Base-by-base conservation (phyloP, 2,888 invertebrate genomes). In the Tenthredo distinguenda region DNA sequence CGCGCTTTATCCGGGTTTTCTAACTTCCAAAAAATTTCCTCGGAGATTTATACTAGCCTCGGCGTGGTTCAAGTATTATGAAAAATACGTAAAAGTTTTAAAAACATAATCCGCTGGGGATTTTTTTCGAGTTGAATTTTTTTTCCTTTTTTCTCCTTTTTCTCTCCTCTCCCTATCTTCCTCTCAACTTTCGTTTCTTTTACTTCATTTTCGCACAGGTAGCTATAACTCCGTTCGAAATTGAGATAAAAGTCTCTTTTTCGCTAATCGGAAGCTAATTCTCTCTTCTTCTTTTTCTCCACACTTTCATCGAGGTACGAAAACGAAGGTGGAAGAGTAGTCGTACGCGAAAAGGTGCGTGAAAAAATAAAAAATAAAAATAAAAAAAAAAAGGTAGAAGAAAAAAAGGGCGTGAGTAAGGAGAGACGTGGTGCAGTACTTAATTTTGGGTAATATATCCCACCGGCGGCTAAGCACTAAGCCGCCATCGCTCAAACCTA, bases 401-500 rank as follows among this genome's bases (percentile, higher is more conserved):
- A 50, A n/a, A 37, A n/a, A 47, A 58, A 62, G 18, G 43, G 31
- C 43, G n/a, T 40, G 50, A 31, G 65, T 18, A n/a, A 68, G 50
- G 50, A 68, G 34, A 68, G 83, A 68, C 68, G 65, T 34, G 65
- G 83, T 68, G 83, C 43, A 83, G 83, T 68, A 83, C 83, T 83
- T 83, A 83, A 83, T 83, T 83, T 83, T 71, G n/a, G 65, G 83
- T 83, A 83, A 83, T 83, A 83, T 83, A 43, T 77, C 55, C 81
- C 81, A 81, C 37, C 81, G 71, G 47, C 83, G 68, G 68, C 76
- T 77, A 85, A 85, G 50, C 50, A 62, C 71, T 83, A 81, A 82
- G 85, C 85, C 86, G 58, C 85, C 88, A 86, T 77, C 88, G 85
- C 85, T 89, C 87, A 86, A 88, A 88, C 87, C 88, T 87, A 88